Evolutionary conservation across 2,888 invertebrate genomes (phyloP).

Genomic region (Julus scandinavius): DNA sequence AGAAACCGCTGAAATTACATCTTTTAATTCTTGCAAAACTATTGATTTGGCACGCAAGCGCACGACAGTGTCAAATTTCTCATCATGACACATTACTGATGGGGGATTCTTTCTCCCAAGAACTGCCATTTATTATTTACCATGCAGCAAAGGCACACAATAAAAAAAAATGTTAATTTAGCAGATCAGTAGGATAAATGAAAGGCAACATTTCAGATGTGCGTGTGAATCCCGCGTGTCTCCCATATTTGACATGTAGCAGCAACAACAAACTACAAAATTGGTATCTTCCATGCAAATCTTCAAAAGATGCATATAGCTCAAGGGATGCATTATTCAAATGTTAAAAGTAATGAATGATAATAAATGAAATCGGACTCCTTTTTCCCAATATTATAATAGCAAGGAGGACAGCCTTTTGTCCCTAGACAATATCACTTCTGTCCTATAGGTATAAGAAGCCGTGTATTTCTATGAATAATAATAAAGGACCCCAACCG

Average conservation of each 20-base stretch:
- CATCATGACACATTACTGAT: neutral
- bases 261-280: neutral
- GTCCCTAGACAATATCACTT: neutral
- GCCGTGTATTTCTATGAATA: neutral
- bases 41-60: neutral
- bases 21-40: neutral
- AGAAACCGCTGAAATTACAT: neutral
- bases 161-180: constrained; percentile 8
- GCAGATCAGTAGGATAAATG: neutral
- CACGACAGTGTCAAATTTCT: neutral
- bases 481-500: neutral
- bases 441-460: neutral
- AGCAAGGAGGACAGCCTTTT: neutral
- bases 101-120: neutral
- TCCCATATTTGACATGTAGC: neutral
- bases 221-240: neutral
- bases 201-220: neutral
- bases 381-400: neutral
- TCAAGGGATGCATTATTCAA: too few species aligned
- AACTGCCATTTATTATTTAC: constrained; percentile 23
- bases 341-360: neutral
- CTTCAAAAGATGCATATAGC: neutral
- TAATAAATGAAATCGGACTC: constrained; percentile 1
- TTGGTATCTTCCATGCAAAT: neutral
- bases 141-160: neutral